Evolutionary conservation across 1,140 invertebrate species (phyloP).

Genomic region (Drosophila seguyi): DNA sequence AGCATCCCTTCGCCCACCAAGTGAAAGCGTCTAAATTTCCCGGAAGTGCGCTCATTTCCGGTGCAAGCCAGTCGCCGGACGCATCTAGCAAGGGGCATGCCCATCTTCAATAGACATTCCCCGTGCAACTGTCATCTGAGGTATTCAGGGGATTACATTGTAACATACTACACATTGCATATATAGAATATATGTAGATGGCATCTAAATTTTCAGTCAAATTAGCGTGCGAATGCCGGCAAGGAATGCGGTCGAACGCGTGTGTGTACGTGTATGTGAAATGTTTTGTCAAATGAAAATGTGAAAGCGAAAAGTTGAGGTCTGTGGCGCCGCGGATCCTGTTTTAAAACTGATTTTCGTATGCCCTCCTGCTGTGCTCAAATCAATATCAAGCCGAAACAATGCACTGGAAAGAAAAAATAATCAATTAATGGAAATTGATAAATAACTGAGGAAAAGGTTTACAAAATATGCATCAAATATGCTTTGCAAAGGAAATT

Average conservation of each 20-base stretch:
- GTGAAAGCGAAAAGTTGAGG: slow-evolving; percentile 37
- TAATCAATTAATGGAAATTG: neutral
- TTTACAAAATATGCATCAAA: neutral
- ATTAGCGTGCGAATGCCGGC: slow-evolving; percentile 49
- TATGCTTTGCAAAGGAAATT: neutral
- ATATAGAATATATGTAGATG: slow-evolving; percentile 17
- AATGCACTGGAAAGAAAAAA: neutral
- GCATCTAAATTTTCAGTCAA: slow-evolving; percentile 49
- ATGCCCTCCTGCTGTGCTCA: slow-evolving; percentile 22
- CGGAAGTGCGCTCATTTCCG: neutral
- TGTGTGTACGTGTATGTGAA: slow-evolving; percentile 2
- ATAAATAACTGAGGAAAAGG: neutral
- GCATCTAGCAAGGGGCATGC: slow-evolving; percentile 1
- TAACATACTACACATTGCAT: neutral
- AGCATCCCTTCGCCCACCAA: neutral
- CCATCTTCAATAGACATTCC: slow-evolving; percentile 2
- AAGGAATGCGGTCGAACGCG: slow-evolving; percentile 28
- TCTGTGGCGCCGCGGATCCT: slow-evolving; percentile 21
- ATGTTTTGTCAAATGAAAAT: slow-evolving; percentile 55
- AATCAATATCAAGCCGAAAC: slow-evolving; percentile 48
- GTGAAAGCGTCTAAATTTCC: slow-evolving; percentile 3
- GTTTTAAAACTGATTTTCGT: slow-evolving; percentile 42
- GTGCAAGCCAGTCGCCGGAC: neutral
- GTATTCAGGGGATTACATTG: slow-evolving; percentile 41
- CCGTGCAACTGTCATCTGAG: slow-evolving; percentile 34